Conservation (phyloP, 2,797 vertebrate species). For the Vipera latastei region DNA sequence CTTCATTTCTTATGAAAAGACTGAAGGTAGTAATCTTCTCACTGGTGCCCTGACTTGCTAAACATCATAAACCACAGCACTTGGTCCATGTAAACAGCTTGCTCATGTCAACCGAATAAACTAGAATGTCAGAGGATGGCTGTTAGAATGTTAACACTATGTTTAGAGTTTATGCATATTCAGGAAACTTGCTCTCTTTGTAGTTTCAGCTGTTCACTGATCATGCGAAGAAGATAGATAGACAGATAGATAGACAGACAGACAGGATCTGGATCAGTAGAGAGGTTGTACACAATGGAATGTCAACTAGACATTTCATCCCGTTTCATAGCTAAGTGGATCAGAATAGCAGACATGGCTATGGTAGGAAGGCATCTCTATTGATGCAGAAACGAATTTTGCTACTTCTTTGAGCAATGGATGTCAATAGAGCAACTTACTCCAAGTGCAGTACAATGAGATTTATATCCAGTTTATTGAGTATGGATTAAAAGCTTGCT, state of each 20-base stretch:
- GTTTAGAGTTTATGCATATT: constrained; percentile 1
- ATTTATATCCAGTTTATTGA: not conserved
- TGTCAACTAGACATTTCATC: not conserved
- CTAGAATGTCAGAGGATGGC: constrained; percentile 31
- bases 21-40: constrained; percentile 58
- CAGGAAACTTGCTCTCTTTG: not conserved
- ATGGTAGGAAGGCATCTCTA: not conserved
- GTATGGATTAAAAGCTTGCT: not conserved
- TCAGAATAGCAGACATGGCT: not conserved
- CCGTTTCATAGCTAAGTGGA: not conserved
- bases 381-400: not conserved
- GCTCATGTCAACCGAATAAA: constrained; percentile 52
- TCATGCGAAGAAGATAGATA: not conserved
- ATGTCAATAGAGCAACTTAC: not conserved
- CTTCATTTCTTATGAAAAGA: constrained; percentile 58
- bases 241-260: not conserved
- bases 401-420: too few species aligned
- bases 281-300: not conserved
- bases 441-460: not conserved
- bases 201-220: not conserved
- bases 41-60: constrained; percentile 59
- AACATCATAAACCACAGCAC: constrained; percentile 60
- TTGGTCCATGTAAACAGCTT: constrained; percentile 55
- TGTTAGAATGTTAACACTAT: constrained; percentile 10
- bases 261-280: not conserved